These are phyloP conservation scores for Dysidea cf. avara DNA, from an alignment of 37 sponge, comb jelly and placozoan species.

Conservation along the genomic window DNA sequence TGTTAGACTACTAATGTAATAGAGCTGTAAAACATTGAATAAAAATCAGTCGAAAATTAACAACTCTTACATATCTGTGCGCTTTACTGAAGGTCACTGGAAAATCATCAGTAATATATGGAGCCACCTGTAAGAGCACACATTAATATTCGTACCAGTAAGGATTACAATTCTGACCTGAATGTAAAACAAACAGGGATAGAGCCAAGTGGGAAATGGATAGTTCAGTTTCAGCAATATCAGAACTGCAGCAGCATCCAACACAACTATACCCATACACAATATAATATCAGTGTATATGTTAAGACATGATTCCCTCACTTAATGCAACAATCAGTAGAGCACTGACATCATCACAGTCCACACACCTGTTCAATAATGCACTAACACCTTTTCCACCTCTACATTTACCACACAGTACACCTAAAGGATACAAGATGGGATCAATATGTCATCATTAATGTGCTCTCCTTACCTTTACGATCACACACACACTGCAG, in stretches of 20 bases:
- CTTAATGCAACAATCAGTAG: slow-evolving; percentile 38
- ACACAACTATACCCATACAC: slow-evolving; percentile 6
- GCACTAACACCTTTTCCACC: slow-evolving; percentile 36
- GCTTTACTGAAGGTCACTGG: slow-evolving; percentile 31
- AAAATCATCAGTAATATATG: slow-evolving; percentile 30
- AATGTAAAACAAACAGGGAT: slow-evolving; percentile 57
- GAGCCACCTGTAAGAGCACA: slow-evolving; percentile 28
- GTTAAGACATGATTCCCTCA: background rate
- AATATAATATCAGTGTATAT: too few species aligned
- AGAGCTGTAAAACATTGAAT: slow-evolving; percentile 32
- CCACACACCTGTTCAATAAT: slow-evolving; percentile 3
- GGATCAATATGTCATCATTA: too few species aligned
- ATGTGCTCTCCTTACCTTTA: background rate
- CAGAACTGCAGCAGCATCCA: slow-evolving; percentile 2
- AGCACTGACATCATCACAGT: slow-evolving; percentile 2
- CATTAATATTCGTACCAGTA: too few species aligned
- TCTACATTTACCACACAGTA: slow-evolving; percentile 51
- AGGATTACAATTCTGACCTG: slow-evolving; percentile 55
- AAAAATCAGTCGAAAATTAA: too few species aligned
- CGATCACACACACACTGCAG: slow-evolving; percentile 4
- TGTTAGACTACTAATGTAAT: slow-evolving; percentile 56
- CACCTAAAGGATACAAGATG: slow-evolving; percentile 27
- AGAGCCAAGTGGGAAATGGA: slow-evolving; percentile 36
- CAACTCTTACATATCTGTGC: slow-evolving; percentile 44
- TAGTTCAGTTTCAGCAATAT: slow-evolving; percentile 17